Evolutionary conservation across 1,140 invertebrate species (phyloP).

Genomic region (Aricia agestis): DNA sequence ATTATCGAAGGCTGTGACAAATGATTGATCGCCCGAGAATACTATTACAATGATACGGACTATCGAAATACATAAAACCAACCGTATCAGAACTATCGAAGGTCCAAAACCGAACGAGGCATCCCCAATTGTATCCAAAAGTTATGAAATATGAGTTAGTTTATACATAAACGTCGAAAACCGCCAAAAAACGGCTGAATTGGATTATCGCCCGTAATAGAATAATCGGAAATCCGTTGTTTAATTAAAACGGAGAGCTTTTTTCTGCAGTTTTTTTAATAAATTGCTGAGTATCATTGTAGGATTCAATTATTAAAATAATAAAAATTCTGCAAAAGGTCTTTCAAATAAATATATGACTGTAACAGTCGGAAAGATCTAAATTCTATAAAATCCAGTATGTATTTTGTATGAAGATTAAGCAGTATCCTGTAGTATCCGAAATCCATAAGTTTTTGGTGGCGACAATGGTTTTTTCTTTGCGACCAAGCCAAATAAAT

Average conservation of each 20-base stretch:
- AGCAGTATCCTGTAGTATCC: no score
- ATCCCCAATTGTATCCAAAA: conserved; percentile 16
- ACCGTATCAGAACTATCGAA: conserved; percentile 25
- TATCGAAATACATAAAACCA: conserved; percentile 20
- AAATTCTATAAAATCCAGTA: no score
- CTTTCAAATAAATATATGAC: no score
- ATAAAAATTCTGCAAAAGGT: no score
- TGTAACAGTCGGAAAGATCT: no score
- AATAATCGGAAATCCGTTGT: background rate
- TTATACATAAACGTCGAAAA: conserved; percentile 18
- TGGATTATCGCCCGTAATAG: conserved; percentile 25
- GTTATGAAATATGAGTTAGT: conserved; percentile 30
- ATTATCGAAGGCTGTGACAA: conserved; percentile 51
- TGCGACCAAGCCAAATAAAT: background rate
- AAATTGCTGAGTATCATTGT: background rate
- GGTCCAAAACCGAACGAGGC: conserved; percentile 11
- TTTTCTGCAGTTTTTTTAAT: background rate
- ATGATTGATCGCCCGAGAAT: conserved; percentile 52
- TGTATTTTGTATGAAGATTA: no score
- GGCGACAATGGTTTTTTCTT: background rate
- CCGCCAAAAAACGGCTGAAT: conserved; percentile 10
- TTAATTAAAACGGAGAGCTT: background rate
- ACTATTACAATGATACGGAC: conserved; percentile 34
- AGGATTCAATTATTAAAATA: no score
- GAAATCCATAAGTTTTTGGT: no score